Percentiles rank a stretch among this genome's conserved stretches.
phyloP scores from a whole-genome alignment of 2,888 invertebrate species.

The Lissonota sp. region DNA sequence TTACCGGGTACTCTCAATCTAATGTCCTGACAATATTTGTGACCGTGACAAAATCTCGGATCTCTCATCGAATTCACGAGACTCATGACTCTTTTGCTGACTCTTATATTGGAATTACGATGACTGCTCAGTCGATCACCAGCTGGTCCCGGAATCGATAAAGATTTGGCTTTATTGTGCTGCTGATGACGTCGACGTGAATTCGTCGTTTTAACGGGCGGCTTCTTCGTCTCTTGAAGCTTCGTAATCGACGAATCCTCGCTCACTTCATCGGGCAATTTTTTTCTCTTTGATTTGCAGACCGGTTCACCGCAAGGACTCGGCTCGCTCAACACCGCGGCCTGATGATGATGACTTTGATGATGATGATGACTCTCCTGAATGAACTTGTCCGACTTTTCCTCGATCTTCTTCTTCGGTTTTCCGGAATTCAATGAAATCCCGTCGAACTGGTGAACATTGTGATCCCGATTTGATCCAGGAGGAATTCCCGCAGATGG shows the following conservation, averaged over 20 bases:
- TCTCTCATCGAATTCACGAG: conserved; percentile 58
- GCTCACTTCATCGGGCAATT: not conserved
- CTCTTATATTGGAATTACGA: conserved; percentile 53
- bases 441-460: conserved; percentile 13
- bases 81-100: conserved; percentile 66
- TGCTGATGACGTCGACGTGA: not conserved
- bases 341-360: conserved; percentile 6
- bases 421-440: not conserved
- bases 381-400: conserved; percentile 55
- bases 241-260: not conserved
- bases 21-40: conserved; percentile 72
- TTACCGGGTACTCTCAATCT: conserved; percentile 73
- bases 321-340: conserved; percentile 31
- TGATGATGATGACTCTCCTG: conserved; percentile 7
- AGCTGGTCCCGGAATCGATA: conserved; percentile 27
- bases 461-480: conserved; percentile 17
- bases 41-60: conserved; percentile 69
- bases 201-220: not conserved
- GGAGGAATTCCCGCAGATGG: not conserved
- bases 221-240: not conserved
- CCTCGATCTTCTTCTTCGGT: conserved; percentile 57
- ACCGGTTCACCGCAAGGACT: conserved; percentile 63
- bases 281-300: conserved; percentile 63
- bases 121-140: conserved; percentile 40
- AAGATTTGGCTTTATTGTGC: not conserved